Evolutionary conservation across 2,888 invertebrate species (phyloP).

Genomic region (Oasisia sp.): DNA sequence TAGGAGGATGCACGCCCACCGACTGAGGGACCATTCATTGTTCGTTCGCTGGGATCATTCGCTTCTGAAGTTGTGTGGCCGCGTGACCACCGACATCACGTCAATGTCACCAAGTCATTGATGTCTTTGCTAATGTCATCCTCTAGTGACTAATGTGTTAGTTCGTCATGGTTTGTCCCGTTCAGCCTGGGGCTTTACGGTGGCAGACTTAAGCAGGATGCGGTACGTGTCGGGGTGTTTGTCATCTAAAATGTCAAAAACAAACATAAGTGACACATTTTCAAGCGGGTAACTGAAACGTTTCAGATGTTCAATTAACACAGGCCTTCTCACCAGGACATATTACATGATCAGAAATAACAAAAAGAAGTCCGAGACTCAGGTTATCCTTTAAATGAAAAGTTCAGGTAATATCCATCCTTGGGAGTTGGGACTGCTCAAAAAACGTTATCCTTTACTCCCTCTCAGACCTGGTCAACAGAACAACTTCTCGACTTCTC

Average conservation of each 20-base stretch:
- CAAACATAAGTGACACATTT: neutral
- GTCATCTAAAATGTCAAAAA: constrained; percentile 1
- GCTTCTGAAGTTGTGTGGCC: neutral
- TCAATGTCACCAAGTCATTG: neutral
- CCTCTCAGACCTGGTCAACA: too few species aligned
- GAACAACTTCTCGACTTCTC: too few species aligned
- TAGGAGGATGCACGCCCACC: neutral
- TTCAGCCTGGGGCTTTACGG: neutral
- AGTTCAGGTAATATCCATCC: too few species aligned
- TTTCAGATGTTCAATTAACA: neutral
- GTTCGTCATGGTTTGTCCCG: neutral
- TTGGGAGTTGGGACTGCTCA: too few species aligned
- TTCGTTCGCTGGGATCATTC: neutral
- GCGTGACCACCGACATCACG: neutral
- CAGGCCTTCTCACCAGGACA: neutral
- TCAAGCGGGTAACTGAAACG: neutral
- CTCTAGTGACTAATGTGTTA: neutral
- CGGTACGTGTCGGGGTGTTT: neutral
- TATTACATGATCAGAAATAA: too few species aligned
- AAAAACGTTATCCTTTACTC: too few species aligned
- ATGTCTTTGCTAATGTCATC: neutral
- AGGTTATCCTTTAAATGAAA: too few species aligned
- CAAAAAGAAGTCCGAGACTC: too few species aligned
- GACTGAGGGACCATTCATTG: constrained; percentile 17
- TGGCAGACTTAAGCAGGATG: neutral